Evolutionary conservation across 2,888 invertebrate genomes (phyloP).

Genomic region (Folsomia candida): DNA sequence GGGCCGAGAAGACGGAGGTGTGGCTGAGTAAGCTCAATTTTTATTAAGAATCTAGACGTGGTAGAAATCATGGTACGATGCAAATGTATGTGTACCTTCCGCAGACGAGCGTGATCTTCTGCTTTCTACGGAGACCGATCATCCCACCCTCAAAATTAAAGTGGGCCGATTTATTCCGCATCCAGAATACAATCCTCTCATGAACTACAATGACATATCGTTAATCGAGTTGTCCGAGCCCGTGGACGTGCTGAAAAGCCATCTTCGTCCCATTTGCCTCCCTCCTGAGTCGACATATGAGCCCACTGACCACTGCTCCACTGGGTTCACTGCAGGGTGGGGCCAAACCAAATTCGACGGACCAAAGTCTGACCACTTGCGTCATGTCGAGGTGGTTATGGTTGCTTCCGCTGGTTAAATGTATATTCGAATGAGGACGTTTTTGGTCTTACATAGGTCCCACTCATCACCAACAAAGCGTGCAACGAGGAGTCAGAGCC

Average conservation of each 20-base stretch:
- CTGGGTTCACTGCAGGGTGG: conserved; percentile 35
- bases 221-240: conserved; percentile 29
- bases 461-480: conserved; percentile 13
- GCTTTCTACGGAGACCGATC: conserved; percentile 18
- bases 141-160: conserved; percentile 31
- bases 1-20: too few relatives aligned
- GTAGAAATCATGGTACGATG: too few relatives aligned
- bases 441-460: too few relatives aligned
- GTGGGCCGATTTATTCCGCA: conserved; percentile 26
- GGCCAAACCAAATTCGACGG: conserved; percentile 23
- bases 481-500: conserved; percentile 21
- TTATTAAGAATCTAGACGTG: too few relatives aligned
- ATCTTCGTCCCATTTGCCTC: conserved; percentile 36
- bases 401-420: too few relatives aligned
- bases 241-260: conserved; percentile 21
- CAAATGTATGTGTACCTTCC: too few relatives aligned
- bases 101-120: conserved; percentile 27
- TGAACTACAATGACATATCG: conserved; percentile 38
- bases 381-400: conserved; percentile 30
- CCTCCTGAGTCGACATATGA: conserved; percentile 20
- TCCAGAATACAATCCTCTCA: conserved; percentile 29
- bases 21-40: too few relatives aligned
- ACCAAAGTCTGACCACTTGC: conserved; percentile 26
- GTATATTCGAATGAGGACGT: too few relatives aligned
- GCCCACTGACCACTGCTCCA: conserved; percentile 9